A percentile compares a stretch with the other conserved stretches of the same genome.
Evolutionary conservation across 1,140 invertebrate genomes (phyloP).

Genomic region (Anagrus nilaparvatae): DNA sequence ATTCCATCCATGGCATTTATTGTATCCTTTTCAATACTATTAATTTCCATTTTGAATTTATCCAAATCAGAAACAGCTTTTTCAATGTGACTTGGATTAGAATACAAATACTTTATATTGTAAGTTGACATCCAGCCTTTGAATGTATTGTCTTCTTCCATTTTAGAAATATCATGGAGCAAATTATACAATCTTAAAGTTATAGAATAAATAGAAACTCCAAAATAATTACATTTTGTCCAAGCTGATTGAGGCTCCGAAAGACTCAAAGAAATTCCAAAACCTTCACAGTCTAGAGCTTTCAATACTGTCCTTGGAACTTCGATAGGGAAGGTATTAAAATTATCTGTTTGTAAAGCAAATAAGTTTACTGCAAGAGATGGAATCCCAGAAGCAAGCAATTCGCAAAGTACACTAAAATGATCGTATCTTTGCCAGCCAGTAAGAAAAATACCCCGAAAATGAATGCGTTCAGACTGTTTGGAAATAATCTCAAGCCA

Average conservation of each 20-base stretch:
- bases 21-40: constrained; percentile 51
- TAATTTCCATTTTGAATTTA: constrained; percentile 48
- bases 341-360: constrained; percentile 30
- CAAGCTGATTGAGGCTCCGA: constrained; percentile 37
- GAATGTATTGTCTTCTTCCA: constrained; percentile 36
- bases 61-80: constrained; percentile 56
- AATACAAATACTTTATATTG: constrained; percentile 67
- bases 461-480: constrained; percentile 43
- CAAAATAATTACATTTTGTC: constrained; percentile 34
- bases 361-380: constrained; percentile 55
- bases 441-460: constrained; percentile 49
- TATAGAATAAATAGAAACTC: constrained; percentile 27
- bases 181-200: constrained; percentile 27
- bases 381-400: constrained; percentile 57
- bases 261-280: constrained; percentile 28
- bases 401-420: constrained; percentile 66
- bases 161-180: constrained; percentile 30
- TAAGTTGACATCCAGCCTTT: constrained; percentile 71
- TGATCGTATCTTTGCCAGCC: constrained; percentile 77
- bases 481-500: constrained; percentile 57
- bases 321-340: constrained; percentile 24
- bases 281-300: constrained; percentile 28
- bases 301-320: constrained; percentile 23
- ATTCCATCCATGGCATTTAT: constrained; percentile 54
- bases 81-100: constrained; percentile 61